Evolutionary conservation across 2,113 vertebrate species (phyloP).

Genomic region (Athene noctua): DNA sequence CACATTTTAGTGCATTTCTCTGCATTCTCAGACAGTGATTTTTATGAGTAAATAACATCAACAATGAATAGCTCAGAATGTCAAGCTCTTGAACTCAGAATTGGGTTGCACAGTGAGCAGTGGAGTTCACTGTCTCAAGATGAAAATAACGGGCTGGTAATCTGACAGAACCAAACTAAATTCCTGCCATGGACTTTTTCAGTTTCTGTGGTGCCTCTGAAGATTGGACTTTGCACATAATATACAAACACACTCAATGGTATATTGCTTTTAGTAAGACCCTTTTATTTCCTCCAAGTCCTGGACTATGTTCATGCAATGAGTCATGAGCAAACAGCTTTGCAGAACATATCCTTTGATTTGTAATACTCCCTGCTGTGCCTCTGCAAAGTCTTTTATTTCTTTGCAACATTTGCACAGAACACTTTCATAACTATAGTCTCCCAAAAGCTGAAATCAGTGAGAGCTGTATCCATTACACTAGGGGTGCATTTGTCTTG

Average conservation of each 20-base stretch:
- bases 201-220: slow-evolving; percentile 11
- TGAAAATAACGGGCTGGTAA: slow-evolving; percentile 10
- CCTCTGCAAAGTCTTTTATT: slow-evolving; percentile 37
- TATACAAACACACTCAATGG: slow-evolving; percentile 26
- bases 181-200: slow-evolving; percentile 4
- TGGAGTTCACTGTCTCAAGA: not conserved
- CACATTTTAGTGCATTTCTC: slow-evolving; percentile 25
- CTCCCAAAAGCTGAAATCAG: not conserved
- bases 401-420: slow-evolving; percentile 28
- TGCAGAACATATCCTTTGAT: slow-evolving; percentile 54
- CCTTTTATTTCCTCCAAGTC: slow-evolving; percentile 52
- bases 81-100: slow-evolving; percentile 31
- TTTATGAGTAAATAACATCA: slow-evolving; percentile 45
- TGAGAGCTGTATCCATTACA: not conserved
- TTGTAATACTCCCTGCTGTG: slow-evolving; percentile 54
- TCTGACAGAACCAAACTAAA: slow-evolving; percentile 1
- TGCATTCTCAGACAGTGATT: slow-evolving; percentile 52
- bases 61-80: slow-evolving; percentile 24
- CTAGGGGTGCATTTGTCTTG: not conserved
- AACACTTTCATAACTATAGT: slow-evolving; percentile 21
- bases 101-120: not conserved
- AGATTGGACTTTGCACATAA: not conserved
- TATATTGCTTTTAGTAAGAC: slow-evolving; percentile 55
- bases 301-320: slow-evolving; percentile 56
- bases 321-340: slow-evolving; percentile 64